Percentiles rank a stretch among this genome's conserved stretches.
phyloP scores from a whole-genome alignment of 2,888 invertebrate genomes.

The Leptinotarsa haldemani region DNA sequence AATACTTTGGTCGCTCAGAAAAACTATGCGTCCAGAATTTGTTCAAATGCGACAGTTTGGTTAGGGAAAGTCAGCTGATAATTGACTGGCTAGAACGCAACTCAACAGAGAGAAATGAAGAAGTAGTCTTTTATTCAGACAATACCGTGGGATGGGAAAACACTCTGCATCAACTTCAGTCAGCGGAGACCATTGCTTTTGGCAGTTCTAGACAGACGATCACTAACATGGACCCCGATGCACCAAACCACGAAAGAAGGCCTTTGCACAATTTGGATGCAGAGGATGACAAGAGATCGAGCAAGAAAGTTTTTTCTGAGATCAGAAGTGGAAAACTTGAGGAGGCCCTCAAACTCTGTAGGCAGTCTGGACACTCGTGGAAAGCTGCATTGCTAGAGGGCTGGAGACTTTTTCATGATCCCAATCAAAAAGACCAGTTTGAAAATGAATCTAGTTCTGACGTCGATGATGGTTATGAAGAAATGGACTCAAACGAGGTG shows the following conservation, averaged over 20 bases:
- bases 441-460: constrained; percentile 58
- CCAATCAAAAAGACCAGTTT: constrained; percentile 74
- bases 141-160: constrained; percentile 91
- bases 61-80: constrained; percentile 81
- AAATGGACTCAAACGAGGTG: constrained; percentile 48
- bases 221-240: constrained; percentile 86
- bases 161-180: constrained; percentile 81
- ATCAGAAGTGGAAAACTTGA: constrained; percentile 88
- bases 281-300: constrained; percentile 78
- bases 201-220: constrained; percentile 72
- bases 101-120: constrained; percentile 70
- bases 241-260: constrained; percentile 81
- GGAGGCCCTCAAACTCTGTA: constrained; percentile 85
- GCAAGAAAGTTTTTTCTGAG: constrained; percentile 76
- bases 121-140: constrained; percentile 82
- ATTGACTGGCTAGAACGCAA: constrained; percentile 94
- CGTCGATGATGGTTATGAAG: constrained; percentile 53
- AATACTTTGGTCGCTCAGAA: constrained; percentile 69
- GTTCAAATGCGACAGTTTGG: constrained; percentile 70
- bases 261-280: constrained; percentile 87
- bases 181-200: constrained; percentile 70
- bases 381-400: constrained; percentile 90
- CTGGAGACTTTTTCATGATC: constrained; percentile 89
- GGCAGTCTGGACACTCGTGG: constrained; percentile 92
- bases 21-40: constrained; percentile 71